Evolutionary conservation across 53 echinoderm and acorn worm genomes (phyloP).

Genomic region (Stichopus horrens): DNA sequence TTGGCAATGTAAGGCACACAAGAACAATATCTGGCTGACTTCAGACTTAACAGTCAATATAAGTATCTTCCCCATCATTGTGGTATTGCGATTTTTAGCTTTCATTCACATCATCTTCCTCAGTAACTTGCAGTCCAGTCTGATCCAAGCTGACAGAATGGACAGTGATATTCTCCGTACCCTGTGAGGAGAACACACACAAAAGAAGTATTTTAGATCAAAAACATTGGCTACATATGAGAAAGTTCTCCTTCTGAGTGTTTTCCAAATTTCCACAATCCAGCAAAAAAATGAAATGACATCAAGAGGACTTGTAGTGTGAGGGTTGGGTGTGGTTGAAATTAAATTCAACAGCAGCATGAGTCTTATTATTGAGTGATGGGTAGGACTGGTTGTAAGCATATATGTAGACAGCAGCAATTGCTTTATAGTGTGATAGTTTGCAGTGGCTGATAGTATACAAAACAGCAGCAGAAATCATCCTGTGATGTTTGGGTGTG

Average conservation of each 20-base stretch:
- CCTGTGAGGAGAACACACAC: slow-evolving; percentile 49
- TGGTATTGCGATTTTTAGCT: background rate
- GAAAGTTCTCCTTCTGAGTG: background rate
- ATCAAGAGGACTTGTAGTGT: too few relatives aligned
- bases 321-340: too few relatives aligned
- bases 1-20: too few relatives aligned
- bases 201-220: background rate
- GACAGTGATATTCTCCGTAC: slow-evolving; percentile 73
- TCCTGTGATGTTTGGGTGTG: background rate
- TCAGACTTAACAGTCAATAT: too few relatives aligned
- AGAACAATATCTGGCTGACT: too few relatives aligned
- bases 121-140: slow-evolving; percentile 66
- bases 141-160: slow-evolving; percentile 71
- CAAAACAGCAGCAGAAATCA: background rate
- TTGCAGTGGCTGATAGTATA: background rate
- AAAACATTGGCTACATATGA: background rate
- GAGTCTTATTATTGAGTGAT: background rate
- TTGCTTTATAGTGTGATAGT: background rate
- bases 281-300: background rate
- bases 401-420: background rate
- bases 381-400: too few relatives aligned
- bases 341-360: background rate
- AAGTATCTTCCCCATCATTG: too few relatives aligned
- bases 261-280: background rate
- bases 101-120: slow-evolving; percentile 54